Evolutionary conservation across 2,888 invertebrate genomes (phyloP).

Genomic region (Corbicula japonica): DNA sequence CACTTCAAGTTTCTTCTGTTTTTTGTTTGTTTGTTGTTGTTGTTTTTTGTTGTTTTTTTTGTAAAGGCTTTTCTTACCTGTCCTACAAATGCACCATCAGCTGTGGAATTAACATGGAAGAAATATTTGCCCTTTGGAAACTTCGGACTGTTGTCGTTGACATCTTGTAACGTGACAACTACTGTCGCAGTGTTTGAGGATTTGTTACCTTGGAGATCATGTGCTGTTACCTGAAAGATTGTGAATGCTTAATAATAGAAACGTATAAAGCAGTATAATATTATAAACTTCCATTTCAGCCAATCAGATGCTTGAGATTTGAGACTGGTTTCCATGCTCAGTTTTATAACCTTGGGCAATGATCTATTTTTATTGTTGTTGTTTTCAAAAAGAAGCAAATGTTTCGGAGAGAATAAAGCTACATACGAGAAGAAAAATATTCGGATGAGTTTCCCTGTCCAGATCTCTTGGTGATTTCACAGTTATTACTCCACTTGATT

Average conservation of each 20-base stretch:
- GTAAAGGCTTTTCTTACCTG: too few relatives aligned
- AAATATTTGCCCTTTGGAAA: constrained; percentile 35
- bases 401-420: neutral
- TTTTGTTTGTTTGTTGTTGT: too few relatives aligned
- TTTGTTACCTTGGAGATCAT: constrained; percentile 38
- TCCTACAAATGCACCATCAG: constrained; percentile 18
- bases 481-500: constrained; percentile 40
- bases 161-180: constrained; percentile 36
- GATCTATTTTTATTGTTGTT: too few relatives aligned
- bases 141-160: constrained; percentile 56
- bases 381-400: too few relatives aligned
- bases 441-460: constrained; percentile 39
- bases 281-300: too few relatives aligned
- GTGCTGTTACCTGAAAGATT: constrained; percentile 43
- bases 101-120: constrained; percentile 34
- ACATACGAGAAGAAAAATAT: constrained; percentile 30
- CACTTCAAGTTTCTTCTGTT: too few relatives aligned
- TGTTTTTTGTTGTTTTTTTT: too few relatives aligned
- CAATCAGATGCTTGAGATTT: too few relatives aligned
- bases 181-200: constrained; percentile 45
- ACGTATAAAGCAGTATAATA: too few relatives aligned
- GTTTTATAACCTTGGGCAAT: too few relatives aligned
- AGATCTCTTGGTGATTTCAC: constrained; percentile 23
- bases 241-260: too few relatives aligned
- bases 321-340: too few relatives aligned